Conservation (phyloP, 2,797 vertebrate species). For the Alcedo atthis region DNA sequence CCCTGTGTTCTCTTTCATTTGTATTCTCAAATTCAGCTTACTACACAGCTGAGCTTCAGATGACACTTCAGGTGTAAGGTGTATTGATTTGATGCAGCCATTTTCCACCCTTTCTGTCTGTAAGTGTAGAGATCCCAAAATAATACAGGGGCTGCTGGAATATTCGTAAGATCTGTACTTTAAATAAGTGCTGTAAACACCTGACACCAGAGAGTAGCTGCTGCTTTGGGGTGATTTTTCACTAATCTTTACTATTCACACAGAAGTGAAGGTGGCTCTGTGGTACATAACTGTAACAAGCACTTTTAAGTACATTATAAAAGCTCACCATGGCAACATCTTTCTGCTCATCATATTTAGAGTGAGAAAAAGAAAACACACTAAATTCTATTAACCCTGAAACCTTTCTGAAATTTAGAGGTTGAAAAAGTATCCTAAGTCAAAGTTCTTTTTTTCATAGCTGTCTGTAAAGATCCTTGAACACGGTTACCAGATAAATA, state of each 20-base stretch:
- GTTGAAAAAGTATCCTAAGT: neutral
- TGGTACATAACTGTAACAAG: conserved; percentile 28
- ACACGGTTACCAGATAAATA: neutral
- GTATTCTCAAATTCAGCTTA: neutral
- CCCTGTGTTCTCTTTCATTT: neutral
- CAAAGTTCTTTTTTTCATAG: neutral
- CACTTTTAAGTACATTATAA: conserved; percentile 58
- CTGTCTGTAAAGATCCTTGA: neutral
- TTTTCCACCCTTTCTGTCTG: neutral
- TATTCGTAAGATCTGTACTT: neutral
- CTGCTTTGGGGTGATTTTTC: neutral
- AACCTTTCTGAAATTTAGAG: conserved; percentile 12
- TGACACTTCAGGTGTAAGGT: neutral
- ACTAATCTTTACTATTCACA: neutral
- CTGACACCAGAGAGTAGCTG: neutral
- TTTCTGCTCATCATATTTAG: conserved; percentile 62
- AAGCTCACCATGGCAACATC: conserved; percentile 74
- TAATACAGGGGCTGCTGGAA: neutral
- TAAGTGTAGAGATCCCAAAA: neutral
- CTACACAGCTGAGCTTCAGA: neutral
- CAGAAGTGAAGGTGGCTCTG: conserved; percentile 14
- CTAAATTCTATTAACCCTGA: conserved; percentile 46
- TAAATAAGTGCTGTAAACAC: neutral
- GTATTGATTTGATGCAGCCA: neutral
- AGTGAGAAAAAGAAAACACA: conserved; percentile 68